These are phyloP conservation scores for Sepiola atlantica DNA, from an alignment of 2,888 invertebrate genomes.

Conservation along the genomic window DNA sequence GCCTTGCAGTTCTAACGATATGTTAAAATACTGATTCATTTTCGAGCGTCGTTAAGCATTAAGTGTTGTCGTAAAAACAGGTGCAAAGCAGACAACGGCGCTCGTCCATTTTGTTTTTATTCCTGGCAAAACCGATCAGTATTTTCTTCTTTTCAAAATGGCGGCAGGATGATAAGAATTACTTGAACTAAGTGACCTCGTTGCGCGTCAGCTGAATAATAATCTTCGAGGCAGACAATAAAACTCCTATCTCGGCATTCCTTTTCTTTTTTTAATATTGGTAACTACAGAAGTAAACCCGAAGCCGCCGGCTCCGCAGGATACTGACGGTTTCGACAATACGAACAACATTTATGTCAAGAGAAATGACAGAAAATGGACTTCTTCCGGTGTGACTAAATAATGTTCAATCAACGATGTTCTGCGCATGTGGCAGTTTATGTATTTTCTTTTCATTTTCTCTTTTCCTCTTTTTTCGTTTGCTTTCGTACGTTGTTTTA, in stretches of 20 bases:
- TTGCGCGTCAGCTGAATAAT: neutral
- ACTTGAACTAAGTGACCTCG: neutral
- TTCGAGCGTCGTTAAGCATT: neutral
- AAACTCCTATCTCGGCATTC: neutral
- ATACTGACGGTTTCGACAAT: neutral
- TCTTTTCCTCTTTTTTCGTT: neutral
- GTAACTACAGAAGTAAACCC: neutral
- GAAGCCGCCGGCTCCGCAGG: neutral
- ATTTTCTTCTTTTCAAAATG: neutral
- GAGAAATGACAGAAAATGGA: neutral
- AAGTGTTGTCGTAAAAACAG: neutral
- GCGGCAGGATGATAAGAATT: neutral
- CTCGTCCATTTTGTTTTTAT: neutral
- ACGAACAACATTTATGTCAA: neutral
- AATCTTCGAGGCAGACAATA: neutral
- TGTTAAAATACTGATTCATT: neutral
- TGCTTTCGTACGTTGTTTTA: neutral
- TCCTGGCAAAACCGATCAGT: neutral
- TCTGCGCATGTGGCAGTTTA: neutral
- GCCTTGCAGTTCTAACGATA: neutral
- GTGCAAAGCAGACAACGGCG: neutral
- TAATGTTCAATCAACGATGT: neutral
- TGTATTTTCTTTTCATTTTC: neutral
- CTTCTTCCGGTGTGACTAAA: neutral
- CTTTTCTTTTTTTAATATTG: neutral